Conservation (phyloP, 1,140 invertebrate species). For the Drosophila rhopaloa region DNA sequence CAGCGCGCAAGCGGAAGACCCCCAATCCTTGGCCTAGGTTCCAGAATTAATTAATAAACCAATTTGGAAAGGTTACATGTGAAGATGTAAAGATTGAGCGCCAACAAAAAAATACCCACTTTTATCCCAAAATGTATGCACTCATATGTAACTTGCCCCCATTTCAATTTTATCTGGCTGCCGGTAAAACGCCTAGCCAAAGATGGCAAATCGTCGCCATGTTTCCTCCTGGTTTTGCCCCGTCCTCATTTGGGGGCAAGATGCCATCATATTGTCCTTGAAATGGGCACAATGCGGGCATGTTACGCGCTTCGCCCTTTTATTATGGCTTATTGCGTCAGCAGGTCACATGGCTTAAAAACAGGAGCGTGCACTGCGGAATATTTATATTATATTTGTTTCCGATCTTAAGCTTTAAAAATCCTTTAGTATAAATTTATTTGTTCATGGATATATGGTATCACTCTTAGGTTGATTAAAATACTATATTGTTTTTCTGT, state of each 20-base stretch:
- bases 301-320: constrained; percentile 52
- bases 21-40: constrained; percentile 16
- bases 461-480: no score
- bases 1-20: background rate
- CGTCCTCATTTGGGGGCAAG: background rate
- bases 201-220: constrained; percentile 48
- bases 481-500: no score
- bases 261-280: constrained; percentile 53
- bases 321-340: constrained; percentile 76
- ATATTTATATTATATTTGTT: background rate
- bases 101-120: background rate
- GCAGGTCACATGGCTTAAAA: background rate
- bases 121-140: constrained; percentile 2
- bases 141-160: constrained; percentile 10
- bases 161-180: constrained; percentile 23
- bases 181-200: constrained; percentile 7
- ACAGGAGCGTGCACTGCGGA: background rate
- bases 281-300: constrained; percentile 59
- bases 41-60: constrained; percentile 68
- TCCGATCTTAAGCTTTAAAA: no score
- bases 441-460: no score
- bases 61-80: constrained; percentile 53
- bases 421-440: no score
- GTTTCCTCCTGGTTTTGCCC: background rate
- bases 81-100: constrained; percentile 7